Percentiles rank a stretch among this genome's conserved stretches.
phyloP scores from a whole-genome alignment of 2,113 vertebrate species.

The Lanius ludovicianus region DNA sequence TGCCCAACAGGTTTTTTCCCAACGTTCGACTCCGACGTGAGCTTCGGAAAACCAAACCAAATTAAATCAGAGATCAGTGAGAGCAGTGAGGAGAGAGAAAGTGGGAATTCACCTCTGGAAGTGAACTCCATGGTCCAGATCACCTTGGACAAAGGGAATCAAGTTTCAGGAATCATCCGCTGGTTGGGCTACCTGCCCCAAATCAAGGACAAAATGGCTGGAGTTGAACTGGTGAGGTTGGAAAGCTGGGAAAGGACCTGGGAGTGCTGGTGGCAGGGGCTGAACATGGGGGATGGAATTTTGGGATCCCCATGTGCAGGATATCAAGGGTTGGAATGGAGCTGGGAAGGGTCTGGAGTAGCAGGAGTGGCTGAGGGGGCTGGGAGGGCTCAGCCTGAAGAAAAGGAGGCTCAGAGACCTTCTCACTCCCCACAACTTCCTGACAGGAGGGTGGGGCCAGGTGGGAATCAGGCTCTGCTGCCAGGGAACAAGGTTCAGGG shows the following conservation, averaged over 20 bases:
- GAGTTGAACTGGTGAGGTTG: slow-evolving; percentile 83
- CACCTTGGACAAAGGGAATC: slow-evolving; percentile 47
- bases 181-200: slow-evolving; percentile 80
- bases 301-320: background rate
- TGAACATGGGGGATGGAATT: background rate
- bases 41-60: background rate
- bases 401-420: background rate
- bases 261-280: background rate
- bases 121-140: slow-evolving; percentile 83
- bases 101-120: slow-evolving; percentile 9
- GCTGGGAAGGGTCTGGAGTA: background rate
- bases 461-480: background rate
- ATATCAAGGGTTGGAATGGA: background rate
- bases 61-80: background rate
- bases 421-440: background rate
- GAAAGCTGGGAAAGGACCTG: background rate
- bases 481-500: background rate
- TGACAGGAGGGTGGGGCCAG: background rate
- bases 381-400: background rate
- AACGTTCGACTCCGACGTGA: accelerated
- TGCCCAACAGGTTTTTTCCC: background rate
- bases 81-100: background rate
- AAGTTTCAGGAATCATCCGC: slow-evolving; percentile 79
- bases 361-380: background rate
- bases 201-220: slow-evolving; percentile 63